These are phyloP conservation scores for Epiperipatus broadwayi DNA, from an alignment of 2,888 invertebrate species.

Conservation along the genomic window DNA sequence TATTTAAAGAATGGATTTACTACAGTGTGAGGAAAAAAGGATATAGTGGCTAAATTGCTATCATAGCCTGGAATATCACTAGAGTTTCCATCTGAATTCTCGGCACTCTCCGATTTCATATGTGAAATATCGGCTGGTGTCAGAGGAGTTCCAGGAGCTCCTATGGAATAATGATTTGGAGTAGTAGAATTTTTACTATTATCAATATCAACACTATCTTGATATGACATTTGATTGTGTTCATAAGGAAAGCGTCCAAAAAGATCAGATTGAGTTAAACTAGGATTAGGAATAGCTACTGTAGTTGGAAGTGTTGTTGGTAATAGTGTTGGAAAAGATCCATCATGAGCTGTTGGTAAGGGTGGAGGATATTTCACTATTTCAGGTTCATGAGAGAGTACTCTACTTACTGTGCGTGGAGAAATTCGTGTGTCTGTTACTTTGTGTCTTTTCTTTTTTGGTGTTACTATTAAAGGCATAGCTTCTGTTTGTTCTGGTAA, in stretches of 20 bases:
- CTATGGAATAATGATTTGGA: no score
- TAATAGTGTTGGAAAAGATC: no score
- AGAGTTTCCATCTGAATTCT: constrained; percentile 75
- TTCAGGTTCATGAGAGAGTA: constrained; percentile 59
- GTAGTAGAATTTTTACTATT: constrained; percentile 4
- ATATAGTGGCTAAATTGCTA: constrained; percentile 84
- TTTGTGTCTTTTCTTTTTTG: constrained; percentile 92
- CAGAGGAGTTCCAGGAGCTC: not conserved
- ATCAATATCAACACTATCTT: not conserved
- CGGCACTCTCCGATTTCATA: constrained; percentile 37
- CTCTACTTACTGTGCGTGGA: constrained; percentile 67
- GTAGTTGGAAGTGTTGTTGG: no score
- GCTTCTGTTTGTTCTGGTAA: constrained; percentile 74
- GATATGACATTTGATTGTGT: constrained; percentile 29
- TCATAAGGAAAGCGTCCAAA: constrained; percentile 81
- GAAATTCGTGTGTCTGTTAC: constrained; percentile 80
- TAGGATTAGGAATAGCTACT: constrained; percentile 88
- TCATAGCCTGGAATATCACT: constrained; percentile 66
- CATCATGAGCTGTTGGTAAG: constrained; percentile 42
- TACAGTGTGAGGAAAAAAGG: no score
- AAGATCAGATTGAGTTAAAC: constrained; percentile 79
- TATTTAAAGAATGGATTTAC: no score
- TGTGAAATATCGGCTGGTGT: constrained; percentile 15
- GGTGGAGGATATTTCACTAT: constrained; percentile 38
- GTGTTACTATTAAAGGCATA: constrained; percentile 76